Base-by-base conservation (phyloP, 2,113 vertebrate genomes). In the Scytalopus superciliaris region DNA sequence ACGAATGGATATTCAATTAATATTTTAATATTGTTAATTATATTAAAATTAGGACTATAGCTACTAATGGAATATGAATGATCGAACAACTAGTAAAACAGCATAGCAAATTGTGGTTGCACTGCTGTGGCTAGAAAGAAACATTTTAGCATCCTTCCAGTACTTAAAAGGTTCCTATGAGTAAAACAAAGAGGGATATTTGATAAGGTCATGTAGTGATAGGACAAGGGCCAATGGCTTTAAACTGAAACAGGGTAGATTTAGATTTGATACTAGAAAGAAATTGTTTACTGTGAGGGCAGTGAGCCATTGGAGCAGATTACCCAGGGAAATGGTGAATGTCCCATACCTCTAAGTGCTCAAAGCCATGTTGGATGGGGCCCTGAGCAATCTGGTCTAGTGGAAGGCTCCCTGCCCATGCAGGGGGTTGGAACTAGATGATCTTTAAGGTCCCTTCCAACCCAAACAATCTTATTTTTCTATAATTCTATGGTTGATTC, bases 301-400 rank as follows among this genome's bases (percentile, higher is more conserved):
- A 22, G 12, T 0, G 0, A 76, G 62, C 10, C 22, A 49, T 4
- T 47, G 70, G 30, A 40, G 23, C 17, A 27, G 21, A 2, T 19
- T 76, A 12, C 7, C n/a, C 12, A 42, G 40, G 31, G 30, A 76
- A 47, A 30, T 31, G 5, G 30, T 47, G 55, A 19, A 23, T 28
- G 12, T 19, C 17, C 18, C 25, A 33, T 42, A 22, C 25, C 31
- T 56, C 55, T 14, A 12, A 53, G 22, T 7, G 4, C 18, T 55
- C 40, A 35, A 21, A 21, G 25, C 31, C 30, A 19, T 31, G 30
- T 2, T 49, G 35, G 30, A 42, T 31, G 12, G n/a, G 8, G 18
- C 6, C 30, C 47, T 62, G 30, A 35, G 40, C 21, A 69, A 5
- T 5, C 14, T 42, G 55, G 31, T 42, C 47, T 35, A 12, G 40